phyloP scores from a whole-genome alignment of 2,113 vertebrate genomes.

The Gymnorhina tibicen region DNA sequence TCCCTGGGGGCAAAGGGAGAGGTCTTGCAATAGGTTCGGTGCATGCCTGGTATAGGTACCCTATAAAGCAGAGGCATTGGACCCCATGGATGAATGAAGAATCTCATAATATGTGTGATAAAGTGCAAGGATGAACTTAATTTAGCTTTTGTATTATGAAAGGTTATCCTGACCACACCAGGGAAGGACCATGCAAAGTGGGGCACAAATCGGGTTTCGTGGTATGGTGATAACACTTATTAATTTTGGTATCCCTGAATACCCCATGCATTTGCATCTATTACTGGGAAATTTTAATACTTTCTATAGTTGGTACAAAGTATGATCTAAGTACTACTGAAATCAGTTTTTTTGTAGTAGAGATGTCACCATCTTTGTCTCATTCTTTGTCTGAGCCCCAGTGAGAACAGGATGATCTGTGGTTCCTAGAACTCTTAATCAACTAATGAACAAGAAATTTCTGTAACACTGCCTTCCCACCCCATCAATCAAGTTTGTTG shows the following conservation, averaged over 20 bases:
- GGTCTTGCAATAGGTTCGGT: not conserved
- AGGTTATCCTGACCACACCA: not conserved
- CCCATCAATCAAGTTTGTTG: not conserved
- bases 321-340: not conserved
- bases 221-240: rapidly evolving
- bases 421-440: not conserved
- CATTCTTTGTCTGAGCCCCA: not conserved
- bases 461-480: not conserved
- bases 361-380: not conserved
- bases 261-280: not conserved
- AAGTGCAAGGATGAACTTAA: not conserved
- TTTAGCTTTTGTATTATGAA: not conserved
- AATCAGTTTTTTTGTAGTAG: not conserved
- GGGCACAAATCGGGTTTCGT: not conserved
- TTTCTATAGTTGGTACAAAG: not conserved
- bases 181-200: not conserved
- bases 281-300: not conserved
- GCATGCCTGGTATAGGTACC: too few species aligned
- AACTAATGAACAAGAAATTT: not conserved
- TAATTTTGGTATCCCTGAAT: not conserved
- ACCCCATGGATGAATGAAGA: not conserved
- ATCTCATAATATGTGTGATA: not conserved
- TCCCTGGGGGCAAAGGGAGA: not conserved
- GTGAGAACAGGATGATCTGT: not conserved
- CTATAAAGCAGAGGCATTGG: rapidly evolving